These are phyloP conservation scores for Liparis tanakae DNA, from an alignment of 2,797 vertebrate genomes.

Conservation along the genomic window DNA sequence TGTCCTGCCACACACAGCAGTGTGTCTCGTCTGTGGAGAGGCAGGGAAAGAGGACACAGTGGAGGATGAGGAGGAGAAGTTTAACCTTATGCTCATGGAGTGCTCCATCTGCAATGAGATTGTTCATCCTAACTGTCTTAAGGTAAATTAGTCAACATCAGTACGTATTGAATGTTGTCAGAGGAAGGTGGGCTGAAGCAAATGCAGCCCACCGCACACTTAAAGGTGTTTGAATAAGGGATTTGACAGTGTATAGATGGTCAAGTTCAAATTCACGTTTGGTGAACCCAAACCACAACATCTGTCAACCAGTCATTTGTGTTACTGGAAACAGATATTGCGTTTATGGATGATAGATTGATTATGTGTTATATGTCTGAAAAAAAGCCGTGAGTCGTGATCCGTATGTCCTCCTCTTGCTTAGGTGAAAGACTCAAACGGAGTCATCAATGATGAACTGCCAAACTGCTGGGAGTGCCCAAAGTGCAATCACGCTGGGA, in stretches of 20 bases:
- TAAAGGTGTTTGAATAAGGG: not conserved
- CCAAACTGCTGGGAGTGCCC: constrained; percentile 99
- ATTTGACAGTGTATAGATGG: not conserved
- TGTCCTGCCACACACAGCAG: constrained; percentile 94
- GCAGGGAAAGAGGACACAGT: constrained; percentile 96
- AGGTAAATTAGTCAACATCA: constrained; percentile 80
- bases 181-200: not conserved
- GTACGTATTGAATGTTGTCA: not conserved
- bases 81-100: constrained; percentile 97
- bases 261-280: not conserved
- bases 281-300: not conserved
- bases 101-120: constrained; percentile 99
- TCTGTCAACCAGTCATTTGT: not conserved
- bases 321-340: not conserved
- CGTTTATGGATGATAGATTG: not conserved
- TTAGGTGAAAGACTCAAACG: constrained; percentile 93
- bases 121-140: constrained; percentile 95
- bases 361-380: not conserved
- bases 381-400: not conserved
- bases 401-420: constrained; percentile 33
- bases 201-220: not conserved
- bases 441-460: constrained; percentile 95
- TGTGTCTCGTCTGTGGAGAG: constrained; percentile 95
- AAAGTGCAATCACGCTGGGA: constrained; percentile 96
- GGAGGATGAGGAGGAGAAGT: constrained; percentile 92